phyloP scores from a whole-genome alignment of 2,888 invertebrate species.

The Drosophila percnosoma region DNA sequence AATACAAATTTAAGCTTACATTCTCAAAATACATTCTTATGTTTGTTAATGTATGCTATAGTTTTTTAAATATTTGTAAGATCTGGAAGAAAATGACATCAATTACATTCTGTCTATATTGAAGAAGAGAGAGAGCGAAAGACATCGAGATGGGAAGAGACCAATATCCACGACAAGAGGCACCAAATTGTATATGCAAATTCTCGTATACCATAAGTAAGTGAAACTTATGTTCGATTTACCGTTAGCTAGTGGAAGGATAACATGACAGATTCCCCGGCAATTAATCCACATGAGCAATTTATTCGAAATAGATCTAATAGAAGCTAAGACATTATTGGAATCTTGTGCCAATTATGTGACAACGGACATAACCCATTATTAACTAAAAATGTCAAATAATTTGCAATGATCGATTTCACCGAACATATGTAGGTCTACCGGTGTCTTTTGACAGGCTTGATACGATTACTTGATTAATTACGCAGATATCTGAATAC shows the following conservation, averaged over 20 bases:
- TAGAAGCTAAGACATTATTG: background rate
- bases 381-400: background rate
- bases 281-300: background rate
- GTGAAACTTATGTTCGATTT: background rate
- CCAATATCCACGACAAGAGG: background rate
- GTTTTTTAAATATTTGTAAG: background rate
- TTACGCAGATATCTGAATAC: slow-evolving; percentile 32
- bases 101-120: background rate
- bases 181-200: background rate
- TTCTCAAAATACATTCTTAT: background rate
- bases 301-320: background rate
- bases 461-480: slow-evolving; percentile 38
- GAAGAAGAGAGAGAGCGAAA: background rate
- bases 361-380: background rate
- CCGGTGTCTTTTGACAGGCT: slow-evolving; percentile 9
- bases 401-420: background rate
- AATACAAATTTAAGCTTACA: background rate
- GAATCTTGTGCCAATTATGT: slow-evolving; percentile 9
- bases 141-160: background rate
- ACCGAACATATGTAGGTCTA: background rate
- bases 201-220: background rate
- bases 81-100: too few species aligned
- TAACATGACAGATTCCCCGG: background rate
- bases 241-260: background rate
- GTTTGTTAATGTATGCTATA: background rate